phyloP scores from a whole-genome alignment of 2,113 vertebrate species.

The Gambusia affinis region DNA sequence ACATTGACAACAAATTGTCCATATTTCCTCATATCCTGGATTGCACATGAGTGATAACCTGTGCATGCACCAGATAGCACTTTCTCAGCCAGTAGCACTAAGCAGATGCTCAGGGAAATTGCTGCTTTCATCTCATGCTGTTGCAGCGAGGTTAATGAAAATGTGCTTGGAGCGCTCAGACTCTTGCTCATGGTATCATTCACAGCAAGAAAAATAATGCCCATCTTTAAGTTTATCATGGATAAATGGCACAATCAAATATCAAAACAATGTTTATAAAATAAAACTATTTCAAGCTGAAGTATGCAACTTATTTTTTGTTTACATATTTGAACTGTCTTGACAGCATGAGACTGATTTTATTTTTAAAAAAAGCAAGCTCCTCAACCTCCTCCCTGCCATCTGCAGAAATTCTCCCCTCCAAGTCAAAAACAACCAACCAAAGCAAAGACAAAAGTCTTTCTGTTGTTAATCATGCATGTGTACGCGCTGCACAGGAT shows the following conservation, averaged over 20 bases:
- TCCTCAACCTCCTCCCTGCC: no score
- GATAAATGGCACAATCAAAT: conserved; percentile 1
- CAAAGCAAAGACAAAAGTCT: no score
- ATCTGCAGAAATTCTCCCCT: no score
- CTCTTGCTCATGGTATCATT: conserved; percentile 31
- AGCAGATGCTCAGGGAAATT: conserved; percentile 55
- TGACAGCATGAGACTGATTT: no score
- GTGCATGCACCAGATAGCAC: conserved; percentile 41
- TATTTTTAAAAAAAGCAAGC: no score
- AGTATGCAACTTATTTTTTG: no score
- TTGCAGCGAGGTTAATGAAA: conserved; percentile 51
- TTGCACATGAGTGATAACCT: conserved; percentile 44
- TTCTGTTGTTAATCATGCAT: no score
- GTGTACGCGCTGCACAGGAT: no score
- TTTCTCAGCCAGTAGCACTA: conserved; percentile 45
- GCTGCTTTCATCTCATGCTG: conserved; percentile 29
- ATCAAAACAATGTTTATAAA: not conserved
- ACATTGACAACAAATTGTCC: conserved; percentile 43
- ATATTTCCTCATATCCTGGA: conserved; percentile 46
- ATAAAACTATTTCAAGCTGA: no score
- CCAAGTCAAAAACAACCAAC: no score
- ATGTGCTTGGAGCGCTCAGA: conserved; percentile 27
- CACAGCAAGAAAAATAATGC: conserved; percentile 13
- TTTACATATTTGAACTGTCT: no score
- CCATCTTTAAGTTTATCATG: conserved; percentile 13